These are phyloP conservation scores for Orestias chungarensis DNA, from an alignment of 2,797 vertebrate genomes.

Conservation along the genomic window DNA sequence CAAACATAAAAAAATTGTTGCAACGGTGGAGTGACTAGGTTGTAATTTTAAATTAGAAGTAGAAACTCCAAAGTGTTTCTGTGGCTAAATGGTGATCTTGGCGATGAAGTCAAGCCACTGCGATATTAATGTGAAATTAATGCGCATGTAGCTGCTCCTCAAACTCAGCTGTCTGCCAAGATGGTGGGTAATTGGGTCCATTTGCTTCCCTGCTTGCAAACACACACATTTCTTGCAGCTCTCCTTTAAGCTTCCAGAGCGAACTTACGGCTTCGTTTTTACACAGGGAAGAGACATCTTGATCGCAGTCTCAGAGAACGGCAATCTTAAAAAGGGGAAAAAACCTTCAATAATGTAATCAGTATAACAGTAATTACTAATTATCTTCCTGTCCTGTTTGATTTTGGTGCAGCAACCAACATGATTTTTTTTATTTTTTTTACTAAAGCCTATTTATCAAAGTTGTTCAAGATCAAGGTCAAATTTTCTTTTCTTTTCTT, in stretches of 20 bases:
- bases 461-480: too few relatives aligned
- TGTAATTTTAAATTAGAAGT: constrained; percentile 24
- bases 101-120: constrained; percentile 41
- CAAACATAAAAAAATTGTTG: background rate
- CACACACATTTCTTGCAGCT: constrained; percentile 25
- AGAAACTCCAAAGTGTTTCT: constrained; percentile 23
- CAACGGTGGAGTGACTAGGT: constrained; percentile 32
- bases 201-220: constrained; percentile 52
- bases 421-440: too few relatives aligned
- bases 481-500: too few relatives aligned
- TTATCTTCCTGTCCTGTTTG: background rate
- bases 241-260: constrained; percentile 36
- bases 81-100: constrained; percentile 37
- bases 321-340: background rate
- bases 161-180: constrained; percentile 51
- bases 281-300: background rate
- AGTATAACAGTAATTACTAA: background rate
- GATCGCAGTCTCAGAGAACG: background rate
- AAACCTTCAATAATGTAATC: background rate
- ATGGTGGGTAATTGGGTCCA: constrained; percentile 53
- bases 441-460: too few relatives aligned
- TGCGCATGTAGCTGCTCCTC: constrained; percentile 56
- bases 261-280: constrained; percentile 35
- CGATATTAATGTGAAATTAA: constrained; percentile 65
- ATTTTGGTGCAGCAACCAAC: too few relatives aligned